phyloP scores from a whole-genome alignment of 2,797 vertebrate genomes.

The Helarctos malayanus region DNA sequence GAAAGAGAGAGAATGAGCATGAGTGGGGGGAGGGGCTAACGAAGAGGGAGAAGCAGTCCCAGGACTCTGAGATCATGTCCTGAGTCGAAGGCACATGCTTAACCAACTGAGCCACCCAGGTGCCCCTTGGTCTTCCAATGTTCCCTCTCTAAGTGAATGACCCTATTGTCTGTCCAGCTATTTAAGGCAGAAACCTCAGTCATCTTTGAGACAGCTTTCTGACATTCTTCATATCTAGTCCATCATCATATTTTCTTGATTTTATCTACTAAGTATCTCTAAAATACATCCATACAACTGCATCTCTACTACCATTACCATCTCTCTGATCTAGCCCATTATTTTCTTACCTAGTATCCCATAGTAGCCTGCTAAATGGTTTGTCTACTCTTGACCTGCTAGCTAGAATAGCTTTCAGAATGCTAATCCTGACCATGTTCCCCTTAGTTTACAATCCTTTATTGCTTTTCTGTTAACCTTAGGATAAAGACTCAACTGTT shows the following conservation, averaged over 20 bases:
- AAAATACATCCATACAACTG: neutral
- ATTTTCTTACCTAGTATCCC: neutral
- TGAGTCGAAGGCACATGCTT: neutral
- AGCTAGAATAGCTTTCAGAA: neutral
- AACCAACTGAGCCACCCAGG: neutral
- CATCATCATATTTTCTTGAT: slow-evolving; percentile 38
- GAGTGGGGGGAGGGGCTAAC: neutral
- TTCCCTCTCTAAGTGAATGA: neutral
- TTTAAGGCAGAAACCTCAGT: neutral
- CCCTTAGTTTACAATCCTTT: neutral
- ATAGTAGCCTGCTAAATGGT: neutral
- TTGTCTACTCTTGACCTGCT: neutral
- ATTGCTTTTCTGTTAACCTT: neutral
- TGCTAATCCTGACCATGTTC: neutral
- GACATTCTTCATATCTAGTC: neutral
- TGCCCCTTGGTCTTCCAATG: neutral
- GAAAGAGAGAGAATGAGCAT: neutral
- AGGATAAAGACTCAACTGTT: neutral
- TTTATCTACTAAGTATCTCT: neutral
- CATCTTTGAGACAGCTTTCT: neutral
- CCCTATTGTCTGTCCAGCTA: neutral
- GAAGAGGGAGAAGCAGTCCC: neutral
- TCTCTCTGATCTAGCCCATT: neutral
- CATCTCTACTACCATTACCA: neutral
- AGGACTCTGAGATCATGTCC: neutral